Evolutionary conservation across 2,113 vertebrate species (phyloP).

Genomic region (Cephalopterus ornatus): DNA sequence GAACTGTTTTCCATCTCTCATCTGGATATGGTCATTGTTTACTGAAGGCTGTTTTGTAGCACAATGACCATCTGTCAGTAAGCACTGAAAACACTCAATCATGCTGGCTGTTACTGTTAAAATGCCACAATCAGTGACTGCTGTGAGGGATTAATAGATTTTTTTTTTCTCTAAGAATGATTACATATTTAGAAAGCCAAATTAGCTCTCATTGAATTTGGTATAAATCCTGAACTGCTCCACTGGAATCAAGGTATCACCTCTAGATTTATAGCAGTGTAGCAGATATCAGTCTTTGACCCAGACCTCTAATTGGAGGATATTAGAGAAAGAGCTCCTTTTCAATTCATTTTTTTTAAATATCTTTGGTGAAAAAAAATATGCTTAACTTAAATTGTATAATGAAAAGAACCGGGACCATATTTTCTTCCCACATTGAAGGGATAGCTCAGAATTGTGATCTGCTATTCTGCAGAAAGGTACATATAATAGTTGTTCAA

Average conservation of each 20-base stretch:
- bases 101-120: constrained; percentile 33
- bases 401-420: neutral
- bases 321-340: neutral
- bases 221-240: constrained; percentile 8
- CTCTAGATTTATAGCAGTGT: neutral
- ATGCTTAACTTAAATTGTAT: neutral
- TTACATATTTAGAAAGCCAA: constrained; percentile 18
- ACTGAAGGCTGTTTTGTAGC: constrained; percentile 42
- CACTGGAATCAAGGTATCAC: neutral
- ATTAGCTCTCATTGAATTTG: neutral
- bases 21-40: constrained; percentile 55
- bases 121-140: constrained; percentile 29
- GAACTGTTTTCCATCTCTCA: constrained; percentile 37
- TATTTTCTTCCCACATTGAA: neutral
- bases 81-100: constrained; percentile 38
- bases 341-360: neutral
- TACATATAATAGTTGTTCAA: neutral
- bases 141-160: constrained; percentile 11
- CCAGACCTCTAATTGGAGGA: neutral
- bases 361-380: neutral
- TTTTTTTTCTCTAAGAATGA: constrained; percentile 2
- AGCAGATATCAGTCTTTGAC: neutral
- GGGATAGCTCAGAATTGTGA: neutral
- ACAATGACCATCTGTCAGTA: constrained; percentile 58
- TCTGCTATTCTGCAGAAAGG: neutral